Conservation (phyloP, 2,888 invertebrate species). For the Cactoblastis cactorum region DNA sequence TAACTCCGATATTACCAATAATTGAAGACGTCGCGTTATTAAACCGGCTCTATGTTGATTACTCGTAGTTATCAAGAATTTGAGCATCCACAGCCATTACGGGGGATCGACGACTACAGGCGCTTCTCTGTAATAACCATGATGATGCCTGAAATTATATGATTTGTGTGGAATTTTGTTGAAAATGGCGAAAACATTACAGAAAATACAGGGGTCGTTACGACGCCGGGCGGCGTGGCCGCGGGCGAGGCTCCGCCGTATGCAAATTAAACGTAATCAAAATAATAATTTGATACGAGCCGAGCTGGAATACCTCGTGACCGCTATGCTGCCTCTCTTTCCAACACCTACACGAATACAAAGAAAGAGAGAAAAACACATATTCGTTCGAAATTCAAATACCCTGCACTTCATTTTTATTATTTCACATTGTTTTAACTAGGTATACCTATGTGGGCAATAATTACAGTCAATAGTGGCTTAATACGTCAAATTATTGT, state of each 20-base stretch:
- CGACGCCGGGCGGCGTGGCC: conserved; percentile 58
- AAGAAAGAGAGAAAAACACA: conserved; percentile 48
- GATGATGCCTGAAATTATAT: conserved; percentile 77
- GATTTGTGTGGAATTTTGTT: conserved; percentile 79
- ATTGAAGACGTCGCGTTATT: conserved; percentile 70
- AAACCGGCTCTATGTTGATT: conserved; percentile 74
- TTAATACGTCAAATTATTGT: conserved; percentile 66
- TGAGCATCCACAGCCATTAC: conserved; percentile 68
- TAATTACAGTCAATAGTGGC: conserved; percentile 64
- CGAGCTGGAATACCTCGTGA: conserved; percentile 44
- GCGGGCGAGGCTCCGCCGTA: conserved; percentile 62
- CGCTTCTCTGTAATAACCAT: conserved; percentile 77
- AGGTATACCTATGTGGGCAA: conserved; percentile 36
- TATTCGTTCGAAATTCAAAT: conserved; percentile 65
- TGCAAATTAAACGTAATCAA: conserved; percentile 80
- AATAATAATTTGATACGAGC: conserved; percentile 71
- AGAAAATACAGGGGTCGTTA: conserved; percentile 76
- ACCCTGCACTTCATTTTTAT: conserved; percentile 63
- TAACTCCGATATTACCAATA: conserved; percentile 75
- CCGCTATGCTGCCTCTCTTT: conserved; percentile 43
- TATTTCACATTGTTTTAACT: conserved; percentile 66
- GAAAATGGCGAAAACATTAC: conserved; percentile 79
- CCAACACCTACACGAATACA: conserved; percentile 35
- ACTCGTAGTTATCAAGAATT: conserved; percentile 76
- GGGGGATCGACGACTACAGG: conserved; percentile 62